Percentiles rank a stretch among this genome's conserved stretches.
Conservation (phyloP, 64 coral and sea anemone genomes). For the Cladopsammia gracilis region DNA sequence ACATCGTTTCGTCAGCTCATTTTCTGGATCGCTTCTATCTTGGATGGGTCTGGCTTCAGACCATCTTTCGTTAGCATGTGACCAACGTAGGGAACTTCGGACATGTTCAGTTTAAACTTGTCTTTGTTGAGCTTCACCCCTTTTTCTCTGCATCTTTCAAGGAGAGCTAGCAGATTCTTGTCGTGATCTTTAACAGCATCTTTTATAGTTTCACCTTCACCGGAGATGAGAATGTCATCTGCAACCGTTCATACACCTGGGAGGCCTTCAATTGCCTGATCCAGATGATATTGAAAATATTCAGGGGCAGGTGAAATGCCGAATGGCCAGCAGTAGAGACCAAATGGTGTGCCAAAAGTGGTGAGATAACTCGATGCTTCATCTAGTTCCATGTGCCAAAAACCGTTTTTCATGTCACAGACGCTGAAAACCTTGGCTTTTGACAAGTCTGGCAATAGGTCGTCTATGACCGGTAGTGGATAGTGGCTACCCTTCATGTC, state of each 20-base stretch:
- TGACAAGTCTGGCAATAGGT: too few relatives aligned
- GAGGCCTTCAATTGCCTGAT: not conserved
- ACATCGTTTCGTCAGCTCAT: not conserved
- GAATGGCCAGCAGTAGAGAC: not conserved
- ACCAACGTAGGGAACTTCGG: not conserved
- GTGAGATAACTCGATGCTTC: not conserved
- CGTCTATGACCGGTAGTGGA: too few relatives aligned
- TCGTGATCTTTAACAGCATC: not conserved
- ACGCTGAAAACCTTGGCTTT: not conserved
- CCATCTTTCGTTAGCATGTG: not conserved
- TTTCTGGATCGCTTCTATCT: not conserved
- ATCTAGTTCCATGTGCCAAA: too few relatives aligned
- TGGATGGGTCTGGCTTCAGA: not conserved
- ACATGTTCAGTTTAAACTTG: not conserved
- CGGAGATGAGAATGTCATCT: not conserved
- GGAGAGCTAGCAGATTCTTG: not conserved
- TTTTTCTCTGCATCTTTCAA: slow-evolving; percentile 2
- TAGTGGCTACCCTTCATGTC: too few relatives aligned
- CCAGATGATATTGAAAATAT: not conserved
- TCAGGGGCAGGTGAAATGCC: not conserved
- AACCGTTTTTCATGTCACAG: too few relatives aligned
- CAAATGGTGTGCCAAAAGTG: not conserved
- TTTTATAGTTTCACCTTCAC: not conserved
- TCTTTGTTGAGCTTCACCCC: not conserved
- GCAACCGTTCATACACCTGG: not conserved